Conservation (phyloP, 1,140 invertebrate genomes). For the Zaprionus gabonicus region DNA sequence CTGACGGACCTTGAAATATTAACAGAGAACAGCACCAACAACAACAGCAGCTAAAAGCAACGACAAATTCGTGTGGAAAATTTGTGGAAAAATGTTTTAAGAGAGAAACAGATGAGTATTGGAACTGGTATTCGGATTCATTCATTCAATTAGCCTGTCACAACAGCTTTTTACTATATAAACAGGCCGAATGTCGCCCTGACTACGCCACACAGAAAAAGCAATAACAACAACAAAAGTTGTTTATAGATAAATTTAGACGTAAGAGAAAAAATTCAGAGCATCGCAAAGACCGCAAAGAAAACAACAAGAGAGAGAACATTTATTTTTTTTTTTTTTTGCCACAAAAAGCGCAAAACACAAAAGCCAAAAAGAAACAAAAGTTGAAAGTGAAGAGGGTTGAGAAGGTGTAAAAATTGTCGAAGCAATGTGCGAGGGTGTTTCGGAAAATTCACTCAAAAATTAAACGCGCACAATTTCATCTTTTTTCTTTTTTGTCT, state of each 20-base stretch:
- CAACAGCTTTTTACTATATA: slow-evolving; percentile 51
- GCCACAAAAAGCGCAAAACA: slow-evolving; percentile 25
- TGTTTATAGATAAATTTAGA: slow-evolving; percentile 77
- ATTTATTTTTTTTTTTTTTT: slow-evolving; percentile 11
- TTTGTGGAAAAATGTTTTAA: slow-evolving; percentile 25
- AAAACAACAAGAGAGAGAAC: slow-evolving; percentile 6
- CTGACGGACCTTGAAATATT: slow-evolving; percentile 60
- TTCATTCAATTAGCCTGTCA: slow-evolving; percentile 70
- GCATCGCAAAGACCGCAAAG: slow-evolving; percentile 20
- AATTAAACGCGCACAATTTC: slow-evolving; percentile 51
- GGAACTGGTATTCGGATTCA: slow-evolving; percentile 28
- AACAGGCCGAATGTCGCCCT: slow-evolving; percentile 48
- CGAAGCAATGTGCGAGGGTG: slow-evolving; percentile 1
- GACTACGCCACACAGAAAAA: slow-evolving; percentile 7
- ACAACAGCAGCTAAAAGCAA: neutral
- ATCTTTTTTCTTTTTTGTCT: slow-evolving; percentile 10
- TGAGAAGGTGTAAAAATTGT: neutral
- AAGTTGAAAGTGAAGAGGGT: neutral
- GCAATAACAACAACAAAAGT: slow-evolving; percentile 24
- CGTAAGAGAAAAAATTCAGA: slow-evolving; percentile 36
- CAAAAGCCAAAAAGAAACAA: slow-evolving; percentile 28
- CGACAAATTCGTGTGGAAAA: slow-evolving; percentile 40
- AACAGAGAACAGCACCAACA: slow-evolving; percentile 10
- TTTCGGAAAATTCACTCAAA: slow-evolving; percentile 55
- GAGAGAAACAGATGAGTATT: slow-evolving; percentile 13